Conservation (phyloP, 2,113 vertebrate genomes). For the Saimiri boliviensis region DNA sequence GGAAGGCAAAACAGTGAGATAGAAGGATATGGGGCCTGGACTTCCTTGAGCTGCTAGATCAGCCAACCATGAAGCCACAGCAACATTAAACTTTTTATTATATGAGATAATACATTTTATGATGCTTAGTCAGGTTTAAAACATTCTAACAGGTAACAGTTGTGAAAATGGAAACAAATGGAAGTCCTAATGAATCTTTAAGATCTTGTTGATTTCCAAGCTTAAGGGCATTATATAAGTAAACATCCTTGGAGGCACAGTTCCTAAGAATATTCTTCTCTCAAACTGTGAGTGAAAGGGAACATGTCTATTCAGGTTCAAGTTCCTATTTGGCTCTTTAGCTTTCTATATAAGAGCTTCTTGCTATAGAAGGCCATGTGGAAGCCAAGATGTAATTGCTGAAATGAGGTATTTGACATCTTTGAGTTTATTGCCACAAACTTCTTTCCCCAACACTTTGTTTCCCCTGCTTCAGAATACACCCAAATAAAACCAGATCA, state of each 20-base stretch:
- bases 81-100: not conserved
- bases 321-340: not conserved
- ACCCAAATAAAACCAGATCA: not conserved
- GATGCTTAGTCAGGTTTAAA: not conserved
- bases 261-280: slow-evolving; percentile 8
- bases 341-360: not conserved
- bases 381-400: not conserved
- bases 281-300: not conserved
- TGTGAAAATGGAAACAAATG: slow-evolving; percentile 18
- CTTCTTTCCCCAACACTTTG: not conserved
- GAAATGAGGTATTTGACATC: not conserved
- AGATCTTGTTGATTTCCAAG: slow-evolving; percentile 1
- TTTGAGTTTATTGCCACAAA: not conserved
- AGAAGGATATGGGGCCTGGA: not conserved
- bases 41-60: not conserved
- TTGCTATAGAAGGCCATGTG: not conserved
- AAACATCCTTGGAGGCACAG: not conserved
- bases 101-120: not conserved
- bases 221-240: not conserved
- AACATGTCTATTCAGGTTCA: slow-evolving; percentile 11
- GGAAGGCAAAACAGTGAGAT: not conserved
- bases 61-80: not conserved
- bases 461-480: not conserved
- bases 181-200: slow-evolving; percentile 42
- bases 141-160: not conserved